Evolutionary conservation across 2,888 invertebrate species (phyloP).

Genomic region (Agriopis leucophaearia): DNA sequence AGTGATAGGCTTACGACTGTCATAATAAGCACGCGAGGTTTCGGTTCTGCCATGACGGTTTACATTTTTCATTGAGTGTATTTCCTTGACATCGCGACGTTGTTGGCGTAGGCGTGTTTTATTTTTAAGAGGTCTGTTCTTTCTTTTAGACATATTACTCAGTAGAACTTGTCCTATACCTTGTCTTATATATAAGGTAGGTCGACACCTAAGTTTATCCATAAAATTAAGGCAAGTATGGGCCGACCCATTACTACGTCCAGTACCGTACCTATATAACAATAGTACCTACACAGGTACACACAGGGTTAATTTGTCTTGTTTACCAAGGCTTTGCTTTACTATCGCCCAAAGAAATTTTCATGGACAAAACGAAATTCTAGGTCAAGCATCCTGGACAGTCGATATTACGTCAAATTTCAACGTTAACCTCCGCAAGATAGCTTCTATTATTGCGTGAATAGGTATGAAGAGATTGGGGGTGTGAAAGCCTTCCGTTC

Average conservation of each 20-base stretch:
- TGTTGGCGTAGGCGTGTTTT: slow-evolving; percentile 41
- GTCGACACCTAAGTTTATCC: background rate
- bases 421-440: slow-evolving; percentile 33
- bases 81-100: slow-evolving; percentile 35
- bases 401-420: slow-evolving; percentile 36
- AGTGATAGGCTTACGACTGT: slow-evolving; percentile 49
- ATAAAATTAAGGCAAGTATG: background rate
- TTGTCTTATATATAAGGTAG: background rate
- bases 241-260: slow-evolving; percentile 1
- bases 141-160: background rate
- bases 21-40: slow-evolving; percentile 5
- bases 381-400: slow-evolving; percentile 46
- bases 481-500: slow-evolving; percentile 40
- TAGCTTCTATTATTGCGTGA: slow-evolving; percentile 39
- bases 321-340: background rate
- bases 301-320: background rate
- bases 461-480: slow-evolving; percentile 21
- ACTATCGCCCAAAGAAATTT: slow-evolving; percentile 9
- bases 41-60: slow-evolving; percentile 49
- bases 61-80: slow-evolving; percentile 42
- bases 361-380: slow-evolving; percentile 44
- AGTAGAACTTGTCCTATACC: background rate
- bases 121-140: slow-evolving; percentile 18
- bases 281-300: background rate
- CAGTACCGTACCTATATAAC: background rate